Conservation (phyloP, 2,888 invertebrate species). For the Escarpia spicata region DNA sequence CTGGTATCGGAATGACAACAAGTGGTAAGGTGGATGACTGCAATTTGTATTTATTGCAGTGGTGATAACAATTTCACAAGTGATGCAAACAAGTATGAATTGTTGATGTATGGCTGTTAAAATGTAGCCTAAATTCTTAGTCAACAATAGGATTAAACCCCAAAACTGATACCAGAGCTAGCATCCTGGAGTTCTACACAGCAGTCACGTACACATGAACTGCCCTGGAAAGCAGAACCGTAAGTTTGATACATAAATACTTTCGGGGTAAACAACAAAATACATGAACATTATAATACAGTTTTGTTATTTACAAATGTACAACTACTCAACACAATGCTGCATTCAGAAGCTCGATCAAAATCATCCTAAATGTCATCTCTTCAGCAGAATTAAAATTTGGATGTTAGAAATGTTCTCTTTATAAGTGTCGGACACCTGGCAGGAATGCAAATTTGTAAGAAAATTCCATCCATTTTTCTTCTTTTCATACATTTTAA, state of each 20-base stretch:
- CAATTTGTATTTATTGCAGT: not conserved
- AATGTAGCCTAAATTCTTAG: not conserved
- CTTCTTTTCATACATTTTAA: not conserved
- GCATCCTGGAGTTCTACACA: not conserved
- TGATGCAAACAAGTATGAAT: not conserved
- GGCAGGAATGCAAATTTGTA: not conserved
- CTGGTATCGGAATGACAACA: not conserved
- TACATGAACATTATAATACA: not conserved
- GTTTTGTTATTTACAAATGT: slow-evolving; percentile 8
- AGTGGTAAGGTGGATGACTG: not conserved
- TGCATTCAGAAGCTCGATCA: not conserved
- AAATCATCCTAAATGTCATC: not conserved
- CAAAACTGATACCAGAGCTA: not conserved
- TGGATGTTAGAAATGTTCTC: no score
- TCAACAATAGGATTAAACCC: not conserved
- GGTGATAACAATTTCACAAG: not conserved
- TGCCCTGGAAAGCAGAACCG: not conserved
- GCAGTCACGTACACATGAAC: not conserved
- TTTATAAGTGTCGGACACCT: not conserved
- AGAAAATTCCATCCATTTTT: not conserved
- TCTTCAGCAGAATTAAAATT: not conserved
- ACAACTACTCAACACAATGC: not conserved
- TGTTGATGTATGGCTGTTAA: not conserved
- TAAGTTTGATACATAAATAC: slow-evolving; percentile 2
- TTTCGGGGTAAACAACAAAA: not conserved